Base-by-base conservation (phyloP, 1,140 invertebrate genomes). In the Leptonema lineaticorne region DNA sequence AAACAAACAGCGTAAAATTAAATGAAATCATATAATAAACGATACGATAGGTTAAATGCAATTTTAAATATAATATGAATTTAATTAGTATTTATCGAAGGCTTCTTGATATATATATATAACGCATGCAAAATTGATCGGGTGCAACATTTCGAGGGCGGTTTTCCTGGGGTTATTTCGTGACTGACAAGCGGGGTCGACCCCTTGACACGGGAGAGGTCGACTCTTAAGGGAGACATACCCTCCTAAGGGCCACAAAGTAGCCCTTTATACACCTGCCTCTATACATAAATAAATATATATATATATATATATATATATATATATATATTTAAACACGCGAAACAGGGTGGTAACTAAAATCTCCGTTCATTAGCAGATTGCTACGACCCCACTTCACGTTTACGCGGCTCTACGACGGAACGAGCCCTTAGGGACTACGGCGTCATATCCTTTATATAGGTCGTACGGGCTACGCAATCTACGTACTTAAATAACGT, bases 361-460 rank as follows among this genome's bases (percentile, higher is more conserved):
- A 63, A 63, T 63, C 59, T 63, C 59, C 59, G 59, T 63, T 63
- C 59, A 63, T 63, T 63, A 63, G 59, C 59, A 63, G 59, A 63
- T 63, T 63, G 59, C 33, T 37, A 37, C 33, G 59, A 63, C 59
- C 59, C 41, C 59, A 46, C 41, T 63, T 45, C 41, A 63, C 59
- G 33, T 46, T 24, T 37, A 41, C 57, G 28, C 33, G 48, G 30
- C 37, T 16, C 37, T 16, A 41, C 37, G 16, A 14, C 37, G n/a
- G 11, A 41, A 41, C 37, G 9, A 11, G 11, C 37, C 37, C 37
- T 3, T 16, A 16, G 37, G 37, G 37, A 41, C 2, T n/a, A 9
- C 37, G 16, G 16, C 37, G 16, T 41, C 37, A 41, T 41, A 41
- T 41, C 37, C 37, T 41, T 41, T 41, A 41, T n/a, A n/a, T 41